Evolutionary conservation across 2,113 vertebrate species (phyloP).

Genomic region (human): GRCh38 chr1:157141501-157142000

Average conservation of each 20-base stretch:
- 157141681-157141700: conserved; percentile 17
- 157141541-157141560: neutral
- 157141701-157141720: neutral
- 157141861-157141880: conserved; percentile 40
- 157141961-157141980: neutral
- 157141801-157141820: conserved; percentile 10
- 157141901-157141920: conserved; percentile 8
- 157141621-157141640: neutral
- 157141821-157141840: neutral
- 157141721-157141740: neutral
- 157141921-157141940: neutral
- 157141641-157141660: neutral
- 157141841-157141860: conserved; percentile 13
- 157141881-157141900: neutral
- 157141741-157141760: neutral
- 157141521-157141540: neutral
- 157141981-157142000: neutral
- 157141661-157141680: neutral
- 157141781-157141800: neutral
- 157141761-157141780: neutral
- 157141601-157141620: neutral
- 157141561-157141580: neutral
- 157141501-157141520: neutral
- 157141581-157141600: neutral
- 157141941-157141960: neutral